Evolutionary conservation across 2,888 invertebrate species (phyloP), one percentile per base, ranked within the genome.

Genomic region (Tetragonula carbonaria): DNA sequence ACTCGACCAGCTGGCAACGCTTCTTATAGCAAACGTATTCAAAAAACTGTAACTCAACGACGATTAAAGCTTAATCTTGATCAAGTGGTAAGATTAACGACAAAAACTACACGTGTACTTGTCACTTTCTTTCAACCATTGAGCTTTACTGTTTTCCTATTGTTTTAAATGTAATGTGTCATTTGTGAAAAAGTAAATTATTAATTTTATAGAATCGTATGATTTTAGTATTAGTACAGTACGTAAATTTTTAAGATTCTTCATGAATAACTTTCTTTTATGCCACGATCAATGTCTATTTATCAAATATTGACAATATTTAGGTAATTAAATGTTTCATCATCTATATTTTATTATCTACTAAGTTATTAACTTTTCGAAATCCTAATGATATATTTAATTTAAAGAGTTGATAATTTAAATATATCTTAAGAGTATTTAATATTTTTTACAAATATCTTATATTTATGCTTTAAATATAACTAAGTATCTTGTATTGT

Each of bases 11-110:
- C 98, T 90, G 98, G 98, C 87, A 98, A 98, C 96, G 99, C 99
- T 90, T 98, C 98, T 68, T 99, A 99, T 95, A 99, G 98, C 95
- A 99, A 99, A 95, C 96, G 99, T 90, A 98, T 99, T 92, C 99
- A 99, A 95, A 99, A 99, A 95, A 99, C 98, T 80, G 99, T 99
- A 57, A 97, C 98, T 75, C 98, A 98, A 93, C 96, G 98, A 92
- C 97, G 98, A 92, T 96, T 99, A 65, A 98, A 98, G 94, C 96
- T 99, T 65, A 97, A 97, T 94, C 97, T 98, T 91, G 99, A 99
- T 95, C 96, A 96, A 89, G 96, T 96, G 93, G 97, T 97, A 95
- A 95, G 96, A 67, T 72, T 62, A 66, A 63, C 45, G 14, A n/a
- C 2, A 62, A 45, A 50, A 51, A 2, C 73, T 67, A 2, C 5